These are phyloP conservation scores for Oplegnathus fasciatus DNA, from an alignment of 2,113 vertebrate genomes.

Conservation along the genomic window DNA sequence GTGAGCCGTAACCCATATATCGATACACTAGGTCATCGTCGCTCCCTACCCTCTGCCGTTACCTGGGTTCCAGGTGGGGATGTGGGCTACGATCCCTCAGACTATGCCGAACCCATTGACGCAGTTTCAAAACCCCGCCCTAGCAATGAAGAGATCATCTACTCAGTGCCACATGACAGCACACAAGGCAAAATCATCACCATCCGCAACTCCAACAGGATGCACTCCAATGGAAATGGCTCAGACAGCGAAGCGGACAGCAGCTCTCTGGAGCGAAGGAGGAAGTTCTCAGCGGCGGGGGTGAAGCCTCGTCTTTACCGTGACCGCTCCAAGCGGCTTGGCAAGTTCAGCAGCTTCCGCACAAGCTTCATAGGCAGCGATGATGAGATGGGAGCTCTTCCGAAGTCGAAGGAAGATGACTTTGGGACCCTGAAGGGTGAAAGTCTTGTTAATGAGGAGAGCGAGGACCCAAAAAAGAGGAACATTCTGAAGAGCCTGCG, in stretches of 20 bases:
- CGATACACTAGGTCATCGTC: slow-evolving; percentile 88
- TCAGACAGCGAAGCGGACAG: slow-evolving; percentile 96
- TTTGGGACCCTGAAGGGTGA: slow-evolving; percentile 88
- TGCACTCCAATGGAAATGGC: slow-evolving; percentile 93
- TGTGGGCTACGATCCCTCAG: slow-evolving; percentile 92
- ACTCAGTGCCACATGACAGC: slow-evolving; percentile 97
- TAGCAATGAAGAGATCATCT: slow-evolving; percentile 97
- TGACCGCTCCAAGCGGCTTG: slow-evolving; percentile 91
- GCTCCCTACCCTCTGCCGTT: slow-evolving; percentile 90
- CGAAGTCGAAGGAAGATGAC: slow-evolving; percentile 91
- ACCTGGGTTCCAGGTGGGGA: slow-evolving; percentile 90
- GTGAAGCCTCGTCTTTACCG: slow-evolving; percentile 93
- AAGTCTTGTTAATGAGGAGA: slow-evolving; percentile 87
- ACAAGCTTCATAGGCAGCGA: slow-evolving; percentile 95
- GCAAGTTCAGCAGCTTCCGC: slow-evolving; percentile 92
- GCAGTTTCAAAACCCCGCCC: slow-evolving; percentile 92
- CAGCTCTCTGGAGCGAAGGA: slow-evolving; percentile 91
- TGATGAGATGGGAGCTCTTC: slow-evolving; percentile 90
- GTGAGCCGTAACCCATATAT: slow-evolving; percentile 87
- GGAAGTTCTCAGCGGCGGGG: slow-evolving; percentile 85
- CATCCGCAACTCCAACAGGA: slow-evolving; percentile 94
- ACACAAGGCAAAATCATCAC: slow-evolving; percentile 99
- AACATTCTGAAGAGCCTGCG: slow-evolving; percentile 95
- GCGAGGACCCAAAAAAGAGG: slow-evolving; percentile 88
- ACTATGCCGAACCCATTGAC: slow-evolving; percentile 96